Base-by-base conservation (phyloP, 2,797 vertebrate species). In the Centropyge bicolor region DNA sequence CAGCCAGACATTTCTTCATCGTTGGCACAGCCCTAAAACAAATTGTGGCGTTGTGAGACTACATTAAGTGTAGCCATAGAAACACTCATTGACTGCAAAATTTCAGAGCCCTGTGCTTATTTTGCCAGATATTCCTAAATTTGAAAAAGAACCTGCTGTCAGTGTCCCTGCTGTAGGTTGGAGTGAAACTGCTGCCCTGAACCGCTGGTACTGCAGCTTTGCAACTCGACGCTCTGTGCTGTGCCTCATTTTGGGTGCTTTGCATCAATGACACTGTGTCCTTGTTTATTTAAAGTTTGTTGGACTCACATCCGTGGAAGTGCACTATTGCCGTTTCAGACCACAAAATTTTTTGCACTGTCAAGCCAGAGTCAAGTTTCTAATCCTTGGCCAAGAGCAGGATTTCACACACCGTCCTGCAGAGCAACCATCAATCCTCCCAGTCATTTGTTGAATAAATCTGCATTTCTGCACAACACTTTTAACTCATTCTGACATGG, bases 281-380 rank as follows among this genome's bases (percentile, higher is more conserved):
- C 54, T 77, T 57, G 61, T 65, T 60, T 52, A 45, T 64, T 59
- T 52, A 22, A 51, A 22, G 24, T 22, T 35, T 17, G 6, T n/a
- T 57, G 54, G 48, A 43, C 43, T 67, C 48, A 14, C 40, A 38
- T 59, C 31, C 48, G n/a, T 55, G 16, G 38, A 52, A 68, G 55
- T 41, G 14, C 46, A 64, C 36, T 38, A 12, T 14, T 35, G 24
- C 22, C 36, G 27, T 46, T 68, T 48, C 40, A 76, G n/a, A 49
- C 12, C 41, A 17, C 24, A 61, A 22, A 5, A 11, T 56, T 14
- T 14, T 70, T 79, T 76, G 55, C 51, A 46, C 24, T 13, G 38
- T 73, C 52, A 73, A 55, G 60, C 36, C 17, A 19, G 55, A 52
- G 16, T 80, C 46, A 75, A 20, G 46, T 67, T 63, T 75, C 22